A percentile compares a stretch with the other conserved stretches of the same genome.
Evolutionary conservation across 1,140 invertebrate species (phyloP).

Genomic region (Antheraea mylitta): DNA sequence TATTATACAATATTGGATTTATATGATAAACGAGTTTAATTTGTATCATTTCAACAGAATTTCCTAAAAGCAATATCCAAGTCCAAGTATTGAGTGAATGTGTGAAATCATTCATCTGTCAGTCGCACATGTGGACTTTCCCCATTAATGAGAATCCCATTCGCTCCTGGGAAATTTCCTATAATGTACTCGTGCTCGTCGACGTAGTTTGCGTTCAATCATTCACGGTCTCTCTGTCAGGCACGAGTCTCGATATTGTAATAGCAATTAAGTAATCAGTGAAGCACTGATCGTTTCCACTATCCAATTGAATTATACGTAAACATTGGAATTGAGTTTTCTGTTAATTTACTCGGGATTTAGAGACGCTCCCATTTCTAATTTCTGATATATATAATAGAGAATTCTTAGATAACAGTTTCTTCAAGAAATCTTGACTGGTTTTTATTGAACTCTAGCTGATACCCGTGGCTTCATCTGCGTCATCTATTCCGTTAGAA

Average conservation of each 20-base stretch:
- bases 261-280: constrained; percentile 12
- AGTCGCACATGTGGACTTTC: constrained; percentile 47
- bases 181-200: constrained; percentile 40
- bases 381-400: background rate
- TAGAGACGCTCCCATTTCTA: background rate
- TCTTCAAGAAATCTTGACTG: too few relatives aligned
- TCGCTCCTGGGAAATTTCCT: constrained; percentile 56
- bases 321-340: background rate
- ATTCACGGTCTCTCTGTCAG: constrained; percentile 28
- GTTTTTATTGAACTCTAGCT: too few relatives aligned
- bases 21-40: background rate
- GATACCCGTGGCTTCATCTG: too few relatives aligned
- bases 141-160: constrained; percentile 59
- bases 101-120: constrained; percentile 51
- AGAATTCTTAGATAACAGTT: too few relatives aligned
- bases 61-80: constrained; percentile 19
- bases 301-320: background rate
- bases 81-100: constrained; percentile 19
- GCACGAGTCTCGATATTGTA: constrained; percentile 9
- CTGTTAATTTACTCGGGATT: background rate
- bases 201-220: constrained; percentile 36
- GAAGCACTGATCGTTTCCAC: background rate
- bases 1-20: background rate
- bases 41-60: background rate
- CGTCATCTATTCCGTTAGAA: too few relatives aligned